Base-by-base conservation (phyloP, 1,140 invertebrate genomes). In the Kradibia gibbosae region DNA sequence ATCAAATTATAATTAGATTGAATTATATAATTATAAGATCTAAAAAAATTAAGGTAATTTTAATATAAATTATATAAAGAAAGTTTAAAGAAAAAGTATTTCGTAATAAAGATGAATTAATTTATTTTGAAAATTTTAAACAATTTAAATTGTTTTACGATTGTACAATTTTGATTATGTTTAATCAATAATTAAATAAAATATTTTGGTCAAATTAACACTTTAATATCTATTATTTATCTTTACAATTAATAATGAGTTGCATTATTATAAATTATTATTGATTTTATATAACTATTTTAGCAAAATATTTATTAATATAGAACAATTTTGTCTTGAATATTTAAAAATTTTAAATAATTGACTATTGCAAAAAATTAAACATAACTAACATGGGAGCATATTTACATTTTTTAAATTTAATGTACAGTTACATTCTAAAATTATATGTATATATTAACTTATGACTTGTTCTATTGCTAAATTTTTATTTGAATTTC, bases 371-470 rank as follows among this genome's bases (percentile, higher is more conserved):
- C 34, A 48, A 71, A 71, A 31, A 75, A 67, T 39, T 39, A 75
- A 73, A 65, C n/a, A n/a, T 50, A 22, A 72, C 72, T 17, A 65
- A 78, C 65, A 82, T 79, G 76, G 81, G 76, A 78, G 79, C 76
- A 78, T 76, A 70, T 82, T 57, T 74, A 77, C 60, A 82, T 77
- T 78, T 34, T 78, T 78, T 62, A 82, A 77, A 81, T 81, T 81
- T 45, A 78, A 76, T 70, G 70, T 70, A 55, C 53, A 67, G 36
- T 25, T 71, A 71, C 60, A 34, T 53, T 55, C 42, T 53, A 48
- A 10, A 67, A 72, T n/a, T n/a, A 34, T 48, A 17, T 77, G 60
- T 17, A 72, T 71, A 77, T 75, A 81, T 71, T 57, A 70, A 76
- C 34, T 39, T 50, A 48, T 57, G 75, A 53, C 8, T 78, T 34